Conservation (phyloP, 2,888 invertebrate species). For the Pardosa pseudoannulata region DNA sequence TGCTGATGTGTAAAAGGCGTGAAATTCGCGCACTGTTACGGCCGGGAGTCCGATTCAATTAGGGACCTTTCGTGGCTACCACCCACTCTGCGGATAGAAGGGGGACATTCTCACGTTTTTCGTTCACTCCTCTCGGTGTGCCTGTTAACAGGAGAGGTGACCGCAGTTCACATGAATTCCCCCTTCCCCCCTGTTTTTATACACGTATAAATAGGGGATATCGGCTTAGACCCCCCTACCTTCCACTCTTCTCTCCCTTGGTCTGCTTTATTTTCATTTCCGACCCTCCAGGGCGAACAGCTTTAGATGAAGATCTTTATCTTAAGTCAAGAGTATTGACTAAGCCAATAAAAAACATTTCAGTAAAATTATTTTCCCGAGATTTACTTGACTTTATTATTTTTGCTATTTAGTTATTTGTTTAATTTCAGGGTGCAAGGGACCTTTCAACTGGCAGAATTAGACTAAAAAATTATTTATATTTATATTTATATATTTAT, state of each 20-base stretch:
- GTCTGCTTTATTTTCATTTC: neutral
- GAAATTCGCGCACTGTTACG: slow-evolving; percentile 53
- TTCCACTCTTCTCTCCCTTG: neutral
- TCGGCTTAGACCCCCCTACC: neutral
- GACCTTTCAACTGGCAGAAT: too few relatives aligned
- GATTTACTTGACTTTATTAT: too few relatives aligned
- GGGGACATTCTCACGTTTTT: slow-evolving; percentile 51
- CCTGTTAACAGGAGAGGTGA: slow-evolving; percentile 32
- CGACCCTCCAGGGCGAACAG: neutral
- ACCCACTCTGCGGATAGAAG: slow-evolving; percentile 39
- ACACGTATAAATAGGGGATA: slow-evolving; percentile 7
- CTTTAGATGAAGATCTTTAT: neutral
- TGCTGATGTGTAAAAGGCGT: slow-evolving; percentile 64
- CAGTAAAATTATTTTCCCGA: neutral
- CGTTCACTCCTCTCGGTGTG: neutral
- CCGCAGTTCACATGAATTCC: slow-evolving; percentile 54
- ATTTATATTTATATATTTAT: too few relatives aligned
- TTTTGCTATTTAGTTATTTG: too few relatives aligned
- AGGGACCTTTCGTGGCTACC: slow-evolving; percentile 24
- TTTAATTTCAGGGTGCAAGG: too few relatives aligned
- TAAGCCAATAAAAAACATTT: neutral
- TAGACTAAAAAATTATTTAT: too few relatives aligned
- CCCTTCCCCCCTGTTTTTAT: slow-evolving; percentile 39
- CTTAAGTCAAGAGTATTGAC: neutral
- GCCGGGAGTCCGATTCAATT: slow-evolving; percentile 43